Percentiles rank a stretch among this genome's conserved stretches.
Evolutionary conservation across 1,140 invertebrate genomes (phyloP).

Genomic region (Hypsibius dujardini): DNA sequence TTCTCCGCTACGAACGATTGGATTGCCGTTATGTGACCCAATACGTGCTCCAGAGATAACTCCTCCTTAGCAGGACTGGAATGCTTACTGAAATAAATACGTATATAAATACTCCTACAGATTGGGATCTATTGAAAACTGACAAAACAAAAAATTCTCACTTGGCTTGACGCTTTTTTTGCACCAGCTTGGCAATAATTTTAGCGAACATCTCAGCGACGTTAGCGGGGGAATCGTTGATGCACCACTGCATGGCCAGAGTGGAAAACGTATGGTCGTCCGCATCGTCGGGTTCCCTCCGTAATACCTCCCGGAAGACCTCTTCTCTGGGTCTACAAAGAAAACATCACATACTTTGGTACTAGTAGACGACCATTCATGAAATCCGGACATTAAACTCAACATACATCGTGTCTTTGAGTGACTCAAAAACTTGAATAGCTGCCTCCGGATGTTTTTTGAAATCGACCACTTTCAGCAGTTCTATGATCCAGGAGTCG

Average conservation of each 20-base stretch:
- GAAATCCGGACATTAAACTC: neutral
- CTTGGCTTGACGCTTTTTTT: too few species aligned
- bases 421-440: neutral
- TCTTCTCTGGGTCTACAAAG: conserved; percentile 4
- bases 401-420: neutral
- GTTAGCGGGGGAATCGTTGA: too few species aligned
- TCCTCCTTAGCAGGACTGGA: too few species aligned
- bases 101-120: too few species aligned
- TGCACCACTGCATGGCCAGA: neutral
- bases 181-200: too few species aligned
- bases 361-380: neutral
- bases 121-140: too few species aligned
- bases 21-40: too few species aligned
- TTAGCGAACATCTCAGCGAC: too few species aligned
- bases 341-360: neutral
- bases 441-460: neutral
- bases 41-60: too few species aligned
- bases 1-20: too few species aligned
- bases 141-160: too few species aligned
- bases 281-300: neutral
- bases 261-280: neutral
- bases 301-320: neutral
- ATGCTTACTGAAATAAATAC: too few species aligned
- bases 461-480: neutral
- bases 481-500: neutral